Conservation (phyloP, 2,888 invertebrate species). For the Apodemia mormo region DNA sequence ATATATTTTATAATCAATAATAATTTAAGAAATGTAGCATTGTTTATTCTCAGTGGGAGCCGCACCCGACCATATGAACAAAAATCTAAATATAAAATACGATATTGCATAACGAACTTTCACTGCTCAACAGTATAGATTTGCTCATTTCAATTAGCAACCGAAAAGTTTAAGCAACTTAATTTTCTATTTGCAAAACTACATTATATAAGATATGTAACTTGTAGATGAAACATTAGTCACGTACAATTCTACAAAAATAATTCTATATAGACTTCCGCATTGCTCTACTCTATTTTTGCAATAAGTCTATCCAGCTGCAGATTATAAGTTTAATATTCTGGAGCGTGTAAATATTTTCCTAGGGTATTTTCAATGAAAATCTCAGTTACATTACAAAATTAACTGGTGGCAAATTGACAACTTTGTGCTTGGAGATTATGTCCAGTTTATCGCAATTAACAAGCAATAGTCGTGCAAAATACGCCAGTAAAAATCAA, state of each 20-base stretch:
- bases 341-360: no score
- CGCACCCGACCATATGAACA: neutral
- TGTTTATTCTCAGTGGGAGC: neutral
- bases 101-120: conserved; percentile 62
- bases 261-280: neutral
- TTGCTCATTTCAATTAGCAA: conserved; percentile 69
- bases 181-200: conserved; percentile 46
- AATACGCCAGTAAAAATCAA: no score
- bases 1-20: no score
- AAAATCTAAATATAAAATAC: neutral
- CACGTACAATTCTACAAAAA: conserved; percentile 4
- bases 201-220: conserved; percentile 30
- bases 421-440: no score
- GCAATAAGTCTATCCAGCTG: neutral
- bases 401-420: no score
- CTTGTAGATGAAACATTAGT: conserved; percentile 13
- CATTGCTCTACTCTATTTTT: neutral
- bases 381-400: no score
- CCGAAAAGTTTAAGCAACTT: conserved; percentile 50
- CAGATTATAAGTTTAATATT: no score
- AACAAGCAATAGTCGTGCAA: no score
- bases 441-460: no score
- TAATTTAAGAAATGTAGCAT: neutral
- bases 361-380: no score
- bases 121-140: conserved; percentile 50